Evolutionary conservation across 2,888 invertebrate species (phyloP).

Genomic region (Nebria salina): DNA sequence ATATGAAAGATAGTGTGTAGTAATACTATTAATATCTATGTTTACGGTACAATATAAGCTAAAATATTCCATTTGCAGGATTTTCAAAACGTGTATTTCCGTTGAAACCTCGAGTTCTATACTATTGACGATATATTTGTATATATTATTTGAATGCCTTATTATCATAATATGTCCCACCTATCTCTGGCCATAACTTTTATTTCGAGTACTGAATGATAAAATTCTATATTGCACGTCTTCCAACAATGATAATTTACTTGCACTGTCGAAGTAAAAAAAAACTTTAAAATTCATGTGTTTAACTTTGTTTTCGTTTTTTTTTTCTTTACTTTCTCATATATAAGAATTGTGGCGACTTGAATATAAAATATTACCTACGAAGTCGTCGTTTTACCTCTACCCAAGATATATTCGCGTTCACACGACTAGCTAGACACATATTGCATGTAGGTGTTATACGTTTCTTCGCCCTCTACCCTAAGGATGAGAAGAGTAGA

Average conservation of each 20-base stretch:
- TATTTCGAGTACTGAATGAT: neutral
- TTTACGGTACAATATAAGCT: too few relatives aligned
- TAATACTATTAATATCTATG: too few relatives aligned
- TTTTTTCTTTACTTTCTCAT: neutral
- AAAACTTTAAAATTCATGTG: neutral
- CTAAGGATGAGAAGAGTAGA: neutral
- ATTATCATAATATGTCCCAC: too few relatives aligned
- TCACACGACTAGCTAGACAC: constrained; percentile 1
- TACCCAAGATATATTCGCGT: neutral
- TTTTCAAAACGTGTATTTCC: too few relatives aligned
- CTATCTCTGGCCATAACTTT: neutral
- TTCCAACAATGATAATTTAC: neutral
- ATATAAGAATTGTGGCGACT: constrained; percentile 1
- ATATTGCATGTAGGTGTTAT: neutral
- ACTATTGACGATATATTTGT: too few relatives aligned
- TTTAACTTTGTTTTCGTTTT: neutral
- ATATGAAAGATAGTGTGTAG: too few relatives aligned
- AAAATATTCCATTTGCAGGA: too few relatives aligned
- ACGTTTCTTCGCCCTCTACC: neutral
- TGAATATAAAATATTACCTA: constrained; percentile 1
- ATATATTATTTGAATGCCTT: too few relatives aligned
- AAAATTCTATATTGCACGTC: neutral
- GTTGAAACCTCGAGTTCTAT: too few relatives aligned
- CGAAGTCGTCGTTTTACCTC: neutral
- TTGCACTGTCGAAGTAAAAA: neutral